Evolutionary conservation across 2,888 invertebrate genomes (phyloP), one percentile per base, ranked within the genome.

Genomic region (Agonopterix heracliana): DNA sequence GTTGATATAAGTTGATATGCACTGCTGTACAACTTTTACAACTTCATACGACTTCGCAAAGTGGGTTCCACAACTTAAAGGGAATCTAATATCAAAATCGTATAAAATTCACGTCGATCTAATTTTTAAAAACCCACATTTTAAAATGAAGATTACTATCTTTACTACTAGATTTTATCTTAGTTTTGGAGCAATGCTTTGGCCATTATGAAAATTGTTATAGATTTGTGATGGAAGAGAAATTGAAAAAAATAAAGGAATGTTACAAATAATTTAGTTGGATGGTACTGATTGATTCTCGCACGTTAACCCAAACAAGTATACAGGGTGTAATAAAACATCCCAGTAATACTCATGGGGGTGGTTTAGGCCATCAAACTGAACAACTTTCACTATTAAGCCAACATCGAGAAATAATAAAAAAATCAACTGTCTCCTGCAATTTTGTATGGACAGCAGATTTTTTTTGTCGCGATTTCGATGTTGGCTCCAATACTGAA

Each of bases 1-100:
- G 43, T 67, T 26, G 70, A 78, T 73, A 75, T 68, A 69, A 50
- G 57, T 58, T 77, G 79, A 81, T 81, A 81, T 81, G 81, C 74
- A 71, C 72, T 59, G 54, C 64, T 64, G 60, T 66, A 68, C 64
- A 67, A 49, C 41, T 26, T 26, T 5, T 7, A 26, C 5, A 26
- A 52, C 41, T 44, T 57, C 54, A 60, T 38, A n/a, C 38, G n/a
- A 12, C 13, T 41, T 12, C 41, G 12, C 41, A 11, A 38, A 54
- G 51, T 46, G 44, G 42, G 49, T 47, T 43, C 41, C 49, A 44
- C 45, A 44, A 54, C 53, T 46, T 46, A 45, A 44, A 11, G 38
- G 47, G 49, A 41, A 55, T 9, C 62, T 72, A 73, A 71, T 78
- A 78, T 78, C 73, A 75, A 78, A 78, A 73, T 67, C 65, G 71